Conservation (phyloP, 2,888 invertebrate species). For the Ormyrus thymus region DNA sequence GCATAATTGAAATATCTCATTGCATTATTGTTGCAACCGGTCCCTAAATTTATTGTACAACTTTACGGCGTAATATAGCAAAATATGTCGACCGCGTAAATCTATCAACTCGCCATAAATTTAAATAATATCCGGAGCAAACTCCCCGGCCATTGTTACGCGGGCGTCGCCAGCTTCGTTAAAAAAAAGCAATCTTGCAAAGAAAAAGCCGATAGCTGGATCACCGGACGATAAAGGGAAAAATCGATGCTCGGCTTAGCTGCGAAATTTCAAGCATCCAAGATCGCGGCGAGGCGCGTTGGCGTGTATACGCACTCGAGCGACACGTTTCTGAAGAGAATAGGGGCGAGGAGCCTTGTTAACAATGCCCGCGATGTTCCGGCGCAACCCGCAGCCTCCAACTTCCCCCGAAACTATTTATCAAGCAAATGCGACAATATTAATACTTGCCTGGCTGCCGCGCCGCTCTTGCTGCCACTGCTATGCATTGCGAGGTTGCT, state of each 20-base stretch:
- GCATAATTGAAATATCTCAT: too few species aligned
- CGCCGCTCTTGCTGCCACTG: not conserved
- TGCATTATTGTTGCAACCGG: too few species aligned
- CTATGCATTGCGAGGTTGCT: too few species aligned
- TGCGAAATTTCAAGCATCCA: slow-evolving; percentile 46
- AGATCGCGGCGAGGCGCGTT: slow-evolving; percentile 14
- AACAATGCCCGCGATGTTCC: slow-evolving; percentile 48
- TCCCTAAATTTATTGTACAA: too few species aligned
- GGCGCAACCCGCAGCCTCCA: slow-evolving; percentile 21
- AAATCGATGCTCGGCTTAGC: slow-evolving; percentile 28
- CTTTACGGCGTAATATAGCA: too few species aligned
- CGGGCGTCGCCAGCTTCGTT: not conserved
- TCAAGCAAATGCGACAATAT: slow-evolving; percentile 55
- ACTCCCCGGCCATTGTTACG: not conserved
- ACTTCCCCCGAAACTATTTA: slow-evolving; percentile 57
- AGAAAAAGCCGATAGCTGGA: too few species aligned
- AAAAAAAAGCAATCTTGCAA: too few species aligned
- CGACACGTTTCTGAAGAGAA: slow-evolving; percentile 11
- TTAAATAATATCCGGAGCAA: slow-evolving; percentile 4
- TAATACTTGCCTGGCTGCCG: slow-evolving; percentile 47
- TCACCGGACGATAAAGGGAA: slow-evolving; percentile 33
- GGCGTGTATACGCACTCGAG: not conserved
- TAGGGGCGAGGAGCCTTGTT: slow-evolving; percentile 16
- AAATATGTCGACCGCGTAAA: not conserved
- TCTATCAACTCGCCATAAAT: slow-evolving; percentile 9